phyloP scores from a whole-genome alignment of 2,113 vertebrate genomes.

The Campylorhamphus procurvoides region DNA sequence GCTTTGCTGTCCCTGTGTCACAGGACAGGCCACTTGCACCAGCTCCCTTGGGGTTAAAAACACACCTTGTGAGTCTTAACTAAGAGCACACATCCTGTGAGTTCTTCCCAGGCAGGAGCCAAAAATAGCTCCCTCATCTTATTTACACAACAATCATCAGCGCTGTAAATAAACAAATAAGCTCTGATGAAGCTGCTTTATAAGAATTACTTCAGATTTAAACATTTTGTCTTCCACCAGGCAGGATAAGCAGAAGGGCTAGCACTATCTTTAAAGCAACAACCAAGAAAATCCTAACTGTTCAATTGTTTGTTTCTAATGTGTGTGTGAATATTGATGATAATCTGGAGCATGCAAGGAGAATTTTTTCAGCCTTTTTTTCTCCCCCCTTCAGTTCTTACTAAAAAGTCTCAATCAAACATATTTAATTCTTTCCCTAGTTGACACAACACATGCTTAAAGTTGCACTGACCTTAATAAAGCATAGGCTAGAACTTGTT shows the following conservation, averaged over 20 bases:
- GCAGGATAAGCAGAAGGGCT: slow-evolving; percentile 16
- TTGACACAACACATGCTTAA: background rate
- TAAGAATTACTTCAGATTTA: slow-evolving; percentile 56
- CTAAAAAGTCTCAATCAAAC: background rate
- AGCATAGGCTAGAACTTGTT: background rate
- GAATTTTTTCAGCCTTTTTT: no score
- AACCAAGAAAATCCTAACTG: background rate
- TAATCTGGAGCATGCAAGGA: background rate
- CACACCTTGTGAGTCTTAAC: background rate
- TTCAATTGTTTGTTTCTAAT: background rate
- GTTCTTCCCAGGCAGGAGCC: slow-evolving; percentile 6
- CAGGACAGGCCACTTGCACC: background rate
- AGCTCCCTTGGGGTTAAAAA: background rate
- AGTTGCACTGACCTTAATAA: background rate
- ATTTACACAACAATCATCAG: slow-evolving; percentile 62
- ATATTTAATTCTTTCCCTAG: background rate
- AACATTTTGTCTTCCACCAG: slow-evolving; percentile 25
- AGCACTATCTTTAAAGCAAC: slow-evolving; percentile 2
- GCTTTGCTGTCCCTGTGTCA: background rate
- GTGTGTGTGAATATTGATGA: background rate
- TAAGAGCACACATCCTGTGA: background rate
- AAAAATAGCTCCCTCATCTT: slow-evolving; percentile 46
- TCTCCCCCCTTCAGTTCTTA: background rate
- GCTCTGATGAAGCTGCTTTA: slow-evolving; percentile 55
- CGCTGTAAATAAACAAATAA: slow-evolving; percentile 60